Evolutionary conservation across 2,888 invertebrate species (phyloP).

Genomic region (Phyllotreta striolata): DNA sequence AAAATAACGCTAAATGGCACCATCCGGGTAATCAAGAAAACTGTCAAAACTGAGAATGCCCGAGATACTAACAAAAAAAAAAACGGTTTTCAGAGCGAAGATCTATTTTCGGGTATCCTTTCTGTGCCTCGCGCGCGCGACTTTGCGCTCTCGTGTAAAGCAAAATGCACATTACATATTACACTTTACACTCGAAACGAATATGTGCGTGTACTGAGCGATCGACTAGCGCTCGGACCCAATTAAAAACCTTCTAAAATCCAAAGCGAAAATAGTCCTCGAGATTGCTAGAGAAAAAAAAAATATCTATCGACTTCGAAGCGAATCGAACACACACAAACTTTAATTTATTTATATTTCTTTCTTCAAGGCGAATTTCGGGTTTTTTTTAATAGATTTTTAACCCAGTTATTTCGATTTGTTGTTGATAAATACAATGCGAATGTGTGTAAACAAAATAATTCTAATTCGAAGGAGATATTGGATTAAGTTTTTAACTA

Average conservation of each 20-base stretch:
- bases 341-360: too few species aligned
- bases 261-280: constrained; percentile 1
- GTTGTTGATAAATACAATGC: too few species aligned
- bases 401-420: too few species aligned
- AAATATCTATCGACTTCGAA: too few species aligned
- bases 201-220: constrained; percentile 7
- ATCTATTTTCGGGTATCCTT: constrained; percentile 17
- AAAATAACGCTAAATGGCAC: constrained; percentile 9
- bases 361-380: too few species aligned
- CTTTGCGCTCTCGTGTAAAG: neutral
- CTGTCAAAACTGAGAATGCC: constrained; percentile 17
- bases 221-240: neutral
- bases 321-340: too few species aligned
- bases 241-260: constrained; percentile 4
- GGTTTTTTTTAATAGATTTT: too few species aligned
- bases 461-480: too few species aligned
- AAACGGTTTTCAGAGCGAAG: constrained; percentile 7
- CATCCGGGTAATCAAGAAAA: constrained; percentile 18
- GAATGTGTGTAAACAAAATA: too few species aligned
- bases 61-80: constrained; percentile 15
- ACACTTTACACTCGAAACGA: constrained; percentile 5
- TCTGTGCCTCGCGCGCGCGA: constrained; percentile 4
- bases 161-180: constrained; percentile 14
- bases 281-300: too few species aligned
- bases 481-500: neutral